These are phyloP conservation scores for Solenopsis fugax DNA, from an alignment of 1,140 invertebrate genomes.

Conservation along the genomic window DNA sequence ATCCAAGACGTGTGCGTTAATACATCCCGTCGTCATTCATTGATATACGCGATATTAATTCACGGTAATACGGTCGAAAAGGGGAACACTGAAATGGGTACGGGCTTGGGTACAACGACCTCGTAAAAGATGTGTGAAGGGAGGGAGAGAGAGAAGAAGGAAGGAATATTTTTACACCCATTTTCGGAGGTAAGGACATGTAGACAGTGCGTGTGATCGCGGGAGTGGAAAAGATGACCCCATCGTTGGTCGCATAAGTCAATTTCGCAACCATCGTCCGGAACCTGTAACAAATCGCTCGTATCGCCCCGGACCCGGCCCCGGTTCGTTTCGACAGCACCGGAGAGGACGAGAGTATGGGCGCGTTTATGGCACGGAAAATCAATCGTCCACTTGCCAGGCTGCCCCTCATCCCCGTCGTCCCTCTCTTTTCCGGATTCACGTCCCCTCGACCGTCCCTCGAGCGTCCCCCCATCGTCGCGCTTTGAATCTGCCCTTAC, in stretches of 20 bases:
- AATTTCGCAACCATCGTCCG: slow-evolving; percentile 61
- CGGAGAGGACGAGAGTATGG: slow-evolving; percentile 22
- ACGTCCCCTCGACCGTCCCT: slow-evolving; percentile 21
- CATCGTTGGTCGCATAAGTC: slow-evolving; percentile 56
- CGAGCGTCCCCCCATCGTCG: background rate
- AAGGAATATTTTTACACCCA: slow-evolving; percentile 44
- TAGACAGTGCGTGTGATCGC: slow-evolving; percentile 22
- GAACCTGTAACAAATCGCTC: slow-evolving; percentile 73
- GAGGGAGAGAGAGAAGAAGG: background rate
- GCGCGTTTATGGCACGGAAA: slow-evolving; percentile 69
- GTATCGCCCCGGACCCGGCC: slow-evolving; percentile 43
- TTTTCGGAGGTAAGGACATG: slow-evolving; percentile 7
- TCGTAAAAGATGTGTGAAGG: background rate
- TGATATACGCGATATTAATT: slow-evolving; percentile 19
- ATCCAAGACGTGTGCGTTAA: background rate
- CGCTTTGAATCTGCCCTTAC: slow-evolving; percentile 63
- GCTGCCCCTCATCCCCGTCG: background rate
- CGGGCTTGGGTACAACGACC: slow-evolving; percentile 7
- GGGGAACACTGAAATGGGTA: background rate
- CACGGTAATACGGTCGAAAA: background rate
- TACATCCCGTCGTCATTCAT: background rate
- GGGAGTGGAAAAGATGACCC: slow-evolving; percentile 45
- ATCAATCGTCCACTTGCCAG: slow-evolving; percentile 73
- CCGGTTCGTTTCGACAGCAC: slow-evolving; percentile 58
- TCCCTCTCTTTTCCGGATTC: slow-evolving; percentile 32